Base-by-base conservation (phyloP, 1,140 invertebrate species). In the Nasonia giraulti region DNA sequence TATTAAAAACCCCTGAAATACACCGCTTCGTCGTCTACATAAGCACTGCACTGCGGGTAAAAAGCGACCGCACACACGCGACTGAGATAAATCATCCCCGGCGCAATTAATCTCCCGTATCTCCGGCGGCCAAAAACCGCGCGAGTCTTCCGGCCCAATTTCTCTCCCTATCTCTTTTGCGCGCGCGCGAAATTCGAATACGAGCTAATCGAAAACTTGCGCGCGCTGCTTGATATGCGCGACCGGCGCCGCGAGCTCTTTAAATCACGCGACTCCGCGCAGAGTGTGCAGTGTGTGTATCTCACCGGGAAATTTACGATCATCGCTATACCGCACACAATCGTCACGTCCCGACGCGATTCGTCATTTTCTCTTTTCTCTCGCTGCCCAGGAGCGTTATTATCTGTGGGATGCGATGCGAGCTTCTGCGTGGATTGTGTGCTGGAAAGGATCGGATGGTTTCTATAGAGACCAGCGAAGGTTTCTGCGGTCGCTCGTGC, bases 261-360 rank as follows among this genome's bases (percentile, higher is more conserved):
- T 62, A 62, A 62, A 62, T 62, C 55, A 62, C 55, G 12, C 55
- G 55, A 62, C 6, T 62, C 33, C 27, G 27, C 27, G 14, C 37
- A 20, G 55, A 4, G 17, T 20, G 20, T 44, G 12, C 50, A 55
- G 2, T 8, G 0, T 55, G 40, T 44, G 40, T 55, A 20, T 55
- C 17, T 55, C 5, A 62, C 6, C 20, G 17, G 4, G 5, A 62
- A 62, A 62, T 62, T 62, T 62, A 62, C 20, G 55, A 62, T 62
- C 55, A 62, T 62, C 20, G 47, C 47, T 17, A 76, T 27, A 27
- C 27, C 27, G 20, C 50, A 31, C n/a, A 37, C 27, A 82, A 82
- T 82, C 50, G 73, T 76, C 81, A 82, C 81, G 73, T 82, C 73
- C 62, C 50, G 71, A 27, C 27, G 81, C 71, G 37, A 82, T 82